Base-by-base conservation (phyloP, 2,797 vertebrate species). In the Lagodon rhomboides region DNA sequence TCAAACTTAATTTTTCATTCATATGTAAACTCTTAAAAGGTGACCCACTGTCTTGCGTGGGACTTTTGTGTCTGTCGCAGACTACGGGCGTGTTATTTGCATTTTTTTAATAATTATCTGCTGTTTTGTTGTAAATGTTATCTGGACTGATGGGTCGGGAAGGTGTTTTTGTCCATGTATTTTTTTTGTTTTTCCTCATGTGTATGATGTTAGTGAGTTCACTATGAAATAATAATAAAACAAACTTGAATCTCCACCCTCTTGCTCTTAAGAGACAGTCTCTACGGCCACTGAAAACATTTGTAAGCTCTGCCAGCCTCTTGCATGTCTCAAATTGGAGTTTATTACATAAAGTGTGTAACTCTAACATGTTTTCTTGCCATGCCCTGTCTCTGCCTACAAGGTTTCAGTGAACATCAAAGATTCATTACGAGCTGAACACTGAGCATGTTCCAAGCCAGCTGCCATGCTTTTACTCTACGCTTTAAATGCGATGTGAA, bases 361-460 rank as follows among this genome's bases (percentile, higher is more conserved):
- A 56, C 30, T 59, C 34, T 11, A 18, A 12, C 65, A 27, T 20
- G 13, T 22, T 53, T 38, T 11, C 44, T 58, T 62, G 20, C 44
- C 23, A 20, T 56, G 63, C 64, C 9, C 46, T 56, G 23, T 18
- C n/a, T 50, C 47, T 55, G 62, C 77, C 27, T 69, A 47, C 50
- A 73, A 65, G 25, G 13, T 75, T 56, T 73, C 16, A 59, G 77
- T 76, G 53, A 27, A 61, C 58, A 74, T 77, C 44, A 74, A 84
- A 87, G 44, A 83, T 81, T 81, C 3, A 77, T 62, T 67, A n/a
- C 16, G 41, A 62, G 25, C 38, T 71, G 59, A 75, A 60, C 67
- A n/a, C 5, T 30, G 13, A 20, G n/a, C 49, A 51, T 66, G 41
- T 53, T 63, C 56, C 38, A 47, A 59, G 43, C 58, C 70, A 74